Conservation (phyloP, 2,888 invertebrate species). For the Eristalis intricaria region DNA sequence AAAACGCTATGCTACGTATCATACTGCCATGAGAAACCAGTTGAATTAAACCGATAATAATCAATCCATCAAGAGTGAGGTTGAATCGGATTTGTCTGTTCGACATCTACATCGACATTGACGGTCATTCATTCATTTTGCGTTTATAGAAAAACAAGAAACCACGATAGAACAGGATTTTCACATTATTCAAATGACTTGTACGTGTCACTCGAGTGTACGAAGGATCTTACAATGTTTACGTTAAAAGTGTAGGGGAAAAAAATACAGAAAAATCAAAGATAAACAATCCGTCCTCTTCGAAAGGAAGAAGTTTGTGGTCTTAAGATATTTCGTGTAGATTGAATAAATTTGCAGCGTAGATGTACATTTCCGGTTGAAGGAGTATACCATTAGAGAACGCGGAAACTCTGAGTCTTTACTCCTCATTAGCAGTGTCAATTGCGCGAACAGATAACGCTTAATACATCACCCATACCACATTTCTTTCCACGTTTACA, state of each 20-base stretch:
- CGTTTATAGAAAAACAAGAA: not conserved
- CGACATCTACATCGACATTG: not conserved
- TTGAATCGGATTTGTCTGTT: conserved; percentile 7
- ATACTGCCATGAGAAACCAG: not conserved
- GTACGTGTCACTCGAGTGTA: not conserved
- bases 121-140: not conserved
- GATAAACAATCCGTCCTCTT: not conserved
- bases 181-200: not conserved
- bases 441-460: too few species aligned
- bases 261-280: not conserved
- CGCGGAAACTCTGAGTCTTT: not conserved
- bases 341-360: not conserved
- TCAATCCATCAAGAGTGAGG: conserved; percentile 9
- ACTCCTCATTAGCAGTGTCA: too few species aligned
- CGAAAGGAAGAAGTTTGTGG: not conserved
- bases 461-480: too few species aligned
- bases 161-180: not conserved
- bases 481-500: too few species aligned
- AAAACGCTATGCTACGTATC: not conserved
- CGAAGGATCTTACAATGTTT: not conserved
- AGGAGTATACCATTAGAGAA: not conserved
- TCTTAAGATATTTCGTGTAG: not conserved
- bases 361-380: not conserved
- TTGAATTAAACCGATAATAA: conserved; percentile 7
- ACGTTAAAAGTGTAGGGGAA: not conserved